Evolutionary conservation across 35 echinoderm and acorn worm genomes (phyloP).

Genomic region (Holothuria glaberrima): DNA sequence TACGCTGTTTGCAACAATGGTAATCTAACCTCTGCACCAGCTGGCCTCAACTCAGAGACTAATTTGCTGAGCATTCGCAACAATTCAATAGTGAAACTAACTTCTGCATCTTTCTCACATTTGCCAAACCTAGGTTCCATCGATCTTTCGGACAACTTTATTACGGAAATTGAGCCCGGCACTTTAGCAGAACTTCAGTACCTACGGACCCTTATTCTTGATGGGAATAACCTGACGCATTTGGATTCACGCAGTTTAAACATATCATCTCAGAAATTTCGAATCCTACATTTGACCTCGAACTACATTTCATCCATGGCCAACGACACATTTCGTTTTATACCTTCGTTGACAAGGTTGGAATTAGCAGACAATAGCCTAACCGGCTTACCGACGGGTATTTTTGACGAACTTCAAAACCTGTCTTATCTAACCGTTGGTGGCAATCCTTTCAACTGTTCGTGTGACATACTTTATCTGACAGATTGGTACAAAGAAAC

Average conservation of each 20-base stretch:
- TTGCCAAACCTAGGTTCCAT: neutral
- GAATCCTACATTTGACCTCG: neutral
- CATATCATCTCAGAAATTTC: neutral
- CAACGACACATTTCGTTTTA: neutral
- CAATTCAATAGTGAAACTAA: neutral
- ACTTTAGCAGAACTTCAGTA: slow-evolving; percentile 3
- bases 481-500: slow-evolving; percentile 25
- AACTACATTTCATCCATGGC: slow-evolving; percentile 2
- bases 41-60: neutral
- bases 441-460: slow-evolving; percentile 56
- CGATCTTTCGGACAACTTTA: slow-evolving; percentile 45
- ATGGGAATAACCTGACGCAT: slow-evolving; percentile 18
- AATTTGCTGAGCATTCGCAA: neutral
- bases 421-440: slow-evolving; percentile 20
- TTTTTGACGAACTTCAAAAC: neutral
- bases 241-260: neutral
- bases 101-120: neutral
- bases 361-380: neutral
- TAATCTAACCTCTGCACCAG: neutral
- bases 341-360: neutral
- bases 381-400: neutral
- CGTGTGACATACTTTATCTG: slow-evolving; percentile 47
- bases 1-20: neutral
- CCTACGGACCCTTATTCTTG: slow-evolving; percentile 21
- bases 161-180: slow-evolving; percentile 28